phyloP scores from a whole-genome alignment of 92 coral and sea anemone species.

The Actinernus sp. region DNA sequence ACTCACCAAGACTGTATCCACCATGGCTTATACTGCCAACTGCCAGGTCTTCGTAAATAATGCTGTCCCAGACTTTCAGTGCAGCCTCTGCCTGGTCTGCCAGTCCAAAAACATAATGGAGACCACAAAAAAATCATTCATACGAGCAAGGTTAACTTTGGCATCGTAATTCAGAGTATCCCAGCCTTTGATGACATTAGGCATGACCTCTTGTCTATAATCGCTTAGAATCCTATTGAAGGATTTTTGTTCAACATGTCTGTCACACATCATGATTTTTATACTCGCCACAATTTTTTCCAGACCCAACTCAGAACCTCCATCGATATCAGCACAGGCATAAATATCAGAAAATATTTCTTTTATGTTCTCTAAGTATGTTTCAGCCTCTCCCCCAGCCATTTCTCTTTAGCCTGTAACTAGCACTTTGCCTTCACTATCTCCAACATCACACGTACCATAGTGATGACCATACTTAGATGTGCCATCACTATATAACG shows the following conservation, averaged over 20 bases:
- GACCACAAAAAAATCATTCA: slow-evolving; percentile 65
- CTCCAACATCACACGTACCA: slow-evolving; percentile 42
- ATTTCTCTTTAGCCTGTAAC: slow-evolving; percentile 40
- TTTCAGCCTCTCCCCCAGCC: slow-evolving; percentile 37
- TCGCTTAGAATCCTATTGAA: slow-evolving; percentile 31
- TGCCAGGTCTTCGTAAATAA: slow-evolving; percentile 46
- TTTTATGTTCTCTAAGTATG: slow-evolving; percentile 35
- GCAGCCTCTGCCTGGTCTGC: slow-evolving; percentile 65
- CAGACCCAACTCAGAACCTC: slow-evolving; percentile 19
- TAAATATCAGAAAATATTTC: slow-evolving; percentile 47
- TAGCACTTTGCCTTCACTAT: slow-evolving; percentile 29
- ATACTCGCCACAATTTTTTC: slow-evolving; percentile 18
- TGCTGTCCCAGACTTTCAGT: slow-evolving; percentile 55
- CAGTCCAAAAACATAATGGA: slow-evolving; percentile 51
- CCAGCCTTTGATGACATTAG: no score
- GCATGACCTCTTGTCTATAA: no score
- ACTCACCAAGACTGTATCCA: slow-evolving; percentile 17
- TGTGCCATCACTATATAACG: slow-evolving; percentile 55
- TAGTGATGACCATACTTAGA: slow-evolving; percentile 47
- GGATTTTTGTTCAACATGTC: slow-evolving; percentile 21
- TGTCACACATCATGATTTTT: slow-evolving; percentile 36
- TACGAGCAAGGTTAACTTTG: slow-evolving; percentile 4
- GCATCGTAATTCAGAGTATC: neutral
- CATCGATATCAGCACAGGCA: slow-evolving; percentile 33
- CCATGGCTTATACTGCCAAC: slow-evolving; percentile 22